Percentiles rank a stretch among this genome's conserved stretches.
Conservation (phyloP, 2,888 invertebrate species). For the Hirudinaria manillensis region DNA sequence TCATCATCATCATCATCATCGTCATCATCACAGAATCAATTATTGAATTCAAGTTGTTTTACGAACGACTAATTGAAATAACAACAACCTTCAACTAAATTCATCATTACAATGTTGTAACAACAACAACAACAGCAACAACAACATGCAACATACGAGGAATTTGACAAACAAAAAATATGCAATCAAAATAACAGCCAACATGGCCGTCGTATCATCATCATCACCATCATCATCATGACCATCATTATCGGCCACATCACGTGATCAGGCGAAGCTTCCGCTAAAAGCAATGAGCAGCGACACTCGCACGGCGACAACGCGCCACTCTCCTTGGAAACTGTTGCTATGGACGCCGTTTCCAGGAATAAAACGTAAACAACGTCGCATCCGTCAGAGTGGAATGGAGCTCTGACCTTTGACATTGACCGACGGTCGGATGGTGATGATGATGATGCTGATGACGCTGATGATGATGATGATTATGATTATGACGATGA, state of each 20-base stretch:
- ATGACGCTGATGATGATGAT: background rate
- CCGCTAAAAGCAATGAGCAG: background rate
- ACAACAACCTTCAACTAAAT: too few species aligned
- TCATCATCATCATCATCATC: too few species aligned
- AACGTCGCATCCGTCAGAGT: slow-evolving; percentile 4
- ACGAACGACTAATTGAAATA: too few species aligned
- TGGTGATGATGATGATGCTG: background rate
- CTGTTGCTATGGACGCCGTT: slow-evolving; percentile 2
- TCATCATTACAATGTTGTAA: too few species aligned
- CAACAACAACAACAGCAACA: too few species aligned
- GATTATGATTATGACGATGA: background rate
- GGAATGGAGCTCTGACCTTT: too few species aligned
- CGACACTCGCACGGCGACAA: background rate
- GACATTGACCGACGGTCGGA: background rate
- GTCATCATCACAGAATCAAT: too few species aligned
- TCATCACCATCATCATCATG: slow-evolving; percentile 19
- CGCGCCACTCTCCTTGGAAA: background rate
- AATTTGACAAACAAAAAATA: too few species aligned
- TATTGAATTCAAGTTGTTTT: too few species aligned
- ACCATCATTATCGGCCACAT: background rate
- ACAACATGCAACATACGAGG: too few species aligned
- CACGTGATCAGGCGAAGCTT: background rate
- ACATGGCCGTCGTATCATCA: background rate
- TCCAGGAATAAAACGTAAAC: slow-evolving; percentile 1
- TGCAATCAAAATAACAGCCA: background rate